Evolutionary conservation across 2,113 vertebrate species (phyloP), one percentile per base, ranked within the genome.

Genomic region (Rhinolophus sinicus): DNA sequence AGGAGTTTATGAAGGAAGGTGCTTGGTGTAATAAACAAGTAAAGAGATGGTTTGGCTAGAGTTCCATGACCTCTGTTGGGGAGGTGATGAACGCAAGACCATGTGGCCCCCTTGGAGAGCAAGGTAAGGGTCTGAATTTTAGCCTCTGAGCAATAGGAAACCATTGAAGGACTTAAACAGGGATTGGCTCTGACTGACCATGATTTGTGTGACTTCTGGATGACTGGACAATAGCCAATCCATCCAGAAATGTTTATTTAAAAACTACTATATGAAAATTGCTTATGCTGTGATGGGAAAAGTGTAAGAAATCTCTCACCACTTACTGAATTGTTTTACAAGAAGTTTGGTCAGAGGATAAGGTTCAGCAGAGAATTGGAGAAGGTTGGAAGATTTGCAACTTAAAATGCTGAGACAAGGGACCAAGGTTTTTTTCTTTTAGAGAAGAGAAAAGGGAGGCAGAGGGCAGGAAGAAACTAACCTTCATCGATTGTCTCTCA

Each of bases 301-400:
- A 28, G 28, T 8, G 18, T 26, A 65, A 54, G 35, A 76, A 89
- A 54, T 82, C 12, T 81, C 44, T 76, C 21, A 56, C 22, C 6
- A n/a, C 21, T 90, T 91, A 47, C 64, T 52, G 19, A 64, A 83
- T 77, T 96, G 67, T 44, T 94, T 92, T n/a, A 83, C 87, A 54
- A 33, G 6, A 90, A 33, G 44, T 62, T 81, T 80, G n/a, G 21
- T 33, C 70, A 86, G 67, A 44, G 35, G 22, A 58, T 65, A 87
- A 78, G 38, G 2, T 38, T 81, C 52, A 54, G 24, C 72, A 88
- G 44, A 76, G 19, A 91, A 75, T 0, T 73, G 13, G 38, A 95
- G 13, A 8, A 81, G 18, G 22, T 69, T 80, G 47, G 50, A 90
- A 85, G 52, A 38, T 11, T 76, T 58, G 33, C 14, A 88, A 52